phyloP scores from a whole-genome alignment of 1,140 invertebrate genomes.

The Trichoplusia ni region DNA sequence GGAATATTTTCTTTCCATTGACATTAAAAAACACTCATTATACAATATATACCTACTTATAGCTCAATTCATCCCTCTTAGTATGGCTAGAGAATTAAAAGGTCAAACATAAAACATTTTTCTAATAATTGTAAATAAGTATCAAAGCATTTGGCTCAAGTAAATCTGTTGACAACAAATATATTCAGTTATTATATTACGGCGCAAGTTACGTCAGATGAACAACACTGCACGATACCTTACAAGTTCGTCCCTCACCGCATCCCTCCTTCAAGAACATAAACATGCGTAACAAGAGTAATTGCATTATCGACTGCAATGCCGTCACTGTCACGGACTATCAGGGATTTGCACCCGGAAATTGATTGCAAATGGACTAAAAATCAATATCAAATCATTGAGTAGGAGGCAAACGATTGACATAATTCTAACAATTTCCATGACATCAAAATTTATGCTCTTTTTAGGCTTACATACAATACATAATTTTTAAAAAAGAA shows the following conservation, averaged over 20 bases:
- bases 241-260: conserved; percentile 39
- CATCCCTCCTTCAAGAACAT: conserved; percentile 44
- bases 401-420: too few species aligned
- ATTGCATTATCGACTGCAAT: conserved; percentile 50
- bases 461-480: too few species aligned
- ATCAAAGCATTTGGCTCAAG: neutral
- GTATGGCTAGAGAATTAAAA: too few species aligned
- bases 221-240: conserved; percentile 36
- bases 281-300: conserved; percentile 45
- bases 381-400: conserved; percentile 1
- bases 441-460: too few species aligned
- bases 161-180: neutral
- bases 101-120: too few species aligned
- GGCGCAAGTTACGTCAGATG: conserved; percentile 11
- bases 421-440: too few species aligned
- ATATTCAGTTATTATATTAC: neutral
- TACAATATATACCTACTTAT: too few species aligned
- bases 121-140: too few species aligned
- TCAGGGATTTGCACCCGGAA: conserved; percentile 22
- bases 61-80: too few species aligned
- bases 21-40: too few species aligned
- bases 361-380: neutral
- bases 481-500: too few species aligned
- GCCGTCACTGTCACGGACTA: conserved; percentile 40
- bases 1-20: too few species aligned